Evolutionary conservation across 2,888 invertebrate species (phyloP).

Genomic region (Hypomecis punctinalis): DNA sequence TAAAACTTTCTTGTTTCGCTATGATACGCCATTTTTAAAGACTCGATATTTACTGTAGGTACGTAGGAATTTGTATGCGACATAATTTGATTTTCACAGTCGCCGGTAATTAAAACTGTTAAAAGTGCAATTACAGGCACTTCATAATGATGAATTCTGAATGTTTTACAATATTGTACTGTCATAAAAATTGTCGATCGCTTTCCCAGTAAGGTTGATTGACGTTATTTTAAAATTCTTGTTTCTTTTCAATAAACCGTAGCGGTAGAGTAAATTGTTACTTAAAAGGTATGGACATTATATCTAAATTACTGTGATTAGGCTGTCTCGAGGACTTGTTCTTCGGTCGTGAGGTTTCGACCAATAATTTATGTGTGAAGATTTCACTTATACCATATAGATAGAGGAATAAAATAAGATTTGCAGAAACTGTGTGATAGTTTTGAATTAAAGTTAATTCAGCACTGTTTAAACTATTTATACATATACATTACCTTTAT

Average conservation of each 20-base stretch:
- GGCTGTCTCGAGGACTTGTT: constrained; percentile 35
- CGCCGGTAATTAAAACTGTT: constrained; percentile 38
- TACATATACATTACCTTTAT: too few relatives aligned
- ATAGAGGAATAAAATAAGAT: too few relatives aligned
- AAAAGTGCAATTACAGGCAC: constrained; percentile 41
- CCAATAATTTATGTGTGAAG: constrained; percentile 32
- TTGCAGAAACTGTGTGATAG: too few relatives aligned
- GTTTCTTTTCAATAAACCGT: constrained; percentile 46
- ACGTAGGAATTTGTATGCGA: constrained; percentile 39
- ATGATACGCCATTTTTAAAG: constrained; percentile 35
- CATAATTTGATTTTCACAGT: constrained; percentile 41
- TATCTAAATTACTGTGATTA: constrained; percentile 58
- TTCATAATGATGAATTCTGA: constrained; percentile 36
- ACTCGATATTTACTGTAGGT: constrained; percentile 29
- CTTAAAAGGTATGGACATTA: constrained; percentile 55
- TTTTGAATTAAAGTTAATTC: too few relatives aligned
- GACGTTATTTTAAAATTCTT: constrained; percentile 52
- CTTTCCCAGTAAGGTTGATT: constrained; percentile 47
- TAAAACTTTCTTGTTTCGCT: constrained; percentile 34
- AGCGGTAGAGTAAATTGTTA: constrained; percentile 43
- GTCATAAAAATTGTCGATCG: constrained; percentile 42
- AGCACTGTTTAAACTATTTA: too few relatives aligned
- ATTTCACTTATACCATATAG: neutral
- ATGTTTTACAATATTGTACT: constrained; percentile 41
- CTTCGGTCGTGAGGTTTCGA: constrained; percentile 44